A percentile compares a stretch with the other conserved stretches of the same genome.
Conservation (phyloP, 2,797 vertebrate species). For the Ptychobarbus kaznakovi region DNA sequence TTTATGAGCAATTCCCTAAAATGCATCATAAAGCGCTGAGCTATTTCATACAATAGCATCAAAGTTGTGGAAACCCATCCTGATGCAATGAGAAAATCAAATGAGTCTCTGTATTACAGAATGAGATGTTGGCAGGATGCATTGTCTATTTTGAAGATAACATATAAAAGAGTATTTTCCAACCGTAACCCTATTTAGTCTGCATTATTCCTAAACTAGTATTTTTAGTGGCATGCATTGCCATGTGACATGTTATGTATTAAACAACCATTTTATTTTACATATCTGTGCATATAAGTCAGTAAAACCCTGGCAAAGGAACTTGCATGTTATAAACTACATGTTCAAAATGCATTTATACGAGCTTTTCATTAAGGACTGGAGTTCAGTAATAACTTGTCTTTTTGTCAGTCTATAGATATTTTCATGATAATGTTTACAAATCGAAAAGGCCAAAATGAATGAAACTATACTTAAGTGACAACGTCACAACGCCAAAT, state of each 20-base stretch:
- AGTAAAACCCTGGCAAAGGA: conserved; percentile 61
- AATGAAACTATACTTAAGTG: conserved; percentile 64
- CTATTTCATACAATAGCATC: conserved; percentile 1
- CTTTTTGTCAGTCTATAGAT: conserved; percentile 73
- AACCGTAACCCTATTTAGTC: conserved; percentile 33
- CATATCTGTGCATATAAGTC: conserved; percentile 43
- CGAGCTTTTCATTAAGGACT: conserved; percentile 72
- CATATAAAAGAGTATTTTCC: conserved; percentile 28
- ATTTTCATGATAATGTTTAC: conserved; percentile 79
- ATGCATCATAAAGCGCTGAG: conserved; percentile 4
- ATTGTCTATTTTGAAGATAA: conserved; percentile 32
- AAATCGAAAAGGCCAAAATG: conserved; percentile 76
- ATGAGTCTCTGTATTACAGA: background rate
- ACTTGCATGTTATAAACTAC: conserved; percentile 78
- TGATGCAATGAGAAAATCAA: background rate
- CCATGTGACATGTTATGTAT: conserved; percentile 57
- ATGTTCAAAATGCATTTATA: conserved; percentile 75
- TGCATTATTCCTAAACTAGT: conserved; percentile 31
- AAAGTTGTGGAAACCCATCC: background rate
- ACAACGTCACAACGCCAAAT: conserved; percentile 61
- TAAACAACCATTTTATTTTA: conserved; percentile 47
- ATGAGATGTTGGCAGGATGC: conserved; percentile 10
- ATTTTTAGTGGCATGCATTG: conserved; percentile 37
- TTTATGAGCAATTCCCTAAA: background rate
- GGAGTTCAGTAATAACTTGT: conserved; percentile 62